Evolutionary conservation across 2,888 invertebrate species (phyloP).

Genomic region (Seira sanloemensis): DNA sequence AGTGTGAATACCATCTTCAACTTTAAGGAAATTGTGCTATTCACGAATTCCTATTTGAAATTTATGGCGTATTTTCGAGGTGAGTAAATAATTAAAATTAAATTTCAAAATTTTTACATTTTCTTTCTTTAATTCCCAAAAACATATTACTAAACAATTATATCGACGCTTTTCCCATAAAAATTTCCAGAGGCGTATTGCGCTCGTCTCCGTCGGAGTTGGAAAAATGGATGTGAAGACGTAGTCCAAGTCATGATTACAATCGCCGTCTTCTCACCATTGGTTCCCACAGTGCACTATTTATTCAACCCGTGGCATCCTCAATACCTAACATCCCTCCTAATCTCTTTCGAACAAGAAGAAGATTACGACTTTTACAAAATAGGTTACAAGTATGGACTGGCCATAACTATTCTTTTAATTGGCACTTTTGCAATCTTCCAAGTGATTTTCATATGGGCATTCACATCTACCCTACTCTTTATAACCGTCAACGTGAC

Average conservation of each 20-base stretch:
- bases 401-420: not conserved
- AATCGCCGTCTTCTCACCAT: conserved; percentile 18
- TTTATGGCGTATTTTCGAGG: conserved; percentile 49
- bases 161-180: conserved; percentile 7
- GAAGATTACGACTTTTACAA: not conserved
- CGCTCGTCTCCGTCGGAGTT: conserved; percentile 25
- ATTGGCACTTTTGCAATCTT: not conserved
- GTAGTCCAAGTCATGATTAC: conserved; percentile 26
- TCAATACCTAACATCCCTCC: conserved; percentile 16
- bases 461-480: conserved; percentile 23
- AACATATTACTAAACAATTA: not conserved
- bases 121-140: not conserved
- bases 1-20: conserved; percentile 28
- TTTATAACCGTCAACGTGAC: conserved; percentile 27
- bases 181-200: conserved; percentile 41
- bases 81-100: conserved; percentile 25
- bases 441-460: conserved; percentile 32
- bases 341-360: not conserved
- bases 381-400: not conserved
- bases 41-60: conserved; percentile 43
- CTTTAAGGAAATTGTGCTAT: conserved; percentile 4
- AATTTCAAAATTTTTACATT: not conserved
- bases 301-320: conserved; percentile 27
- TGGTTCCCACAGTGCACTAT: conserved; percentile 27
- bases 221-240: conserved; percentile 52